Evolutionary conservation across 2,113 vertebrate genomes (phyloP).

Genomic region (Excalfactoria chinensis): DNA sequence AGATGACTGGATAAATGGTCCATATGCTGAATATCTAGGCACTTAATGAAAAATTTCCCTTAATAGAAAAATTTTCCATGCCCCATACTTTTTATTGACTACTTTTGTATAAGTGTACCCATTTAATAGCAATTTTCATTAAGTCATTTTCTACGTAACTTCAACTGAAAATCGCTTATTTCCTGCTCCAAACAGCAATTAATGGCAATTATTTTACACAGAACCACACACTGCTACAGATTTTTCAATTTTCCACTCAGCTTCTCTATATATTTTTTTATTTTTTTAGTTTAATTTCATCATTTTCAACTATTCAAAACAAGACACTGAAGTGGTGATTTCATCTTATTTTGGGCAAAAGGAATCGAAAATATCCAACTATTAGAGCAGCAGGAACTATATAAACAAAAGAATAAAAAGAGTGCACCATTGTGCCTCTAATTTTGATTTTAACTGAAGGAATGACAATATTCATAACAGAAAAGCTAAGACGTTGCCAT

Average conservation of each 20-base stretch:
- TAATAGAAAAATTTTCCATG: conserved; percentile 46
- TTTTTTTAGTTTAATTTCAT: conserved; percentile 9
- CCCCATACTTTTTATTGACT: conserved; percentile 50
- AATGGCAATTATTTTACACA: conserved; percentile 69
- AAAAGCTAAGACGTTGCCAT: neutral
- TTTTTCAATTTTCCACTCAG: conserved; percentile 70
- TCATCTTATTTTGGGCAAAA: neutral
- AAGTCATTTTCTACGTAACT: conserved; percentile 57
- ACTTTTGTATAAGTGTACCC: conserved; percentile 38
- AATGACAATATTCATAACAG: neutral
- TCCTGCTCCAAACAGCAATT: conserved; percentile 65
- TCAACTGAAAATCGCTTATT: conserved; percentile 65
- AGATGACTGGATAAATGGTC: conserved; percentile 24
- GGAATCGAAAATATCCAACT: neutral
- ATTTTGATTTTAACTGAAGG: conserved; percentile 5
- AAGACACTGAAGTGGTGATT: neutral
- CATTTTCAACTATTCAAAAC: conserved; percentile 38
- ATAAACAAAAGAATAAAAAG: neutral
- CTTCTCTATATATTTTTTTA: neutral
- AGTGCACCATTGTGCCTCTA: neutral
- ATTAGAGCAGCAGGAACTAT: neutral
- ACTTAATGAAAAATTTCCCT: conserved; percentile 46
- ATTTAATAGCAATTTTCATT: conserved; percentile 60
- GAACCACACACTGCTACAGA: conserved; percentile 42
- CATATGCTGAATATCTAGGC: conserved; percentile 20